These are phyloP conservation scores for Formica selysi DNA, from an alignment of 1,140 invertebrate species.

Conservation along the genomic window DNA sequence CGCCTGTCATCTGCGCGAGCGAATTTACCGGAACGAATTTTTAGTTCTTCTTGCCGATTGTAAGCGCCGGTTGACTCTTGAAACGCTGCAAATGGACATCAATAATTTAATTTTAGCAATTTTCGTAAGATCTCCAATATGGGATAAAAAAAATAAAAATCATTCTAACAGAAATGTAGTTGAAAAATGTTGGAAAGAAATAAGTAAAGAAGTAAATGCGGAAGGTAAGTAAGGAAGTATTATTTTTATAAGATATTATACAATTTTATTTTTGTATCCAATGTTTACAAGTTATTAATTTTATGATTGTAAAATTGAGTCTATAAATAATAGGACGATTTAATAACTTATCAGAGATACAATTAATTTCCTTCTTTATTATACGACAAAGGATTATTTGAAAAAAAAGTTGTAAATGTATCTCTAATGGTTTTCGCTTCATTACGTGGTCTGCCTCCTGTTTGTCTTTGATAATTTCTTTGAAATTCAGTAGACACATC, in stretches of 20 bases:
- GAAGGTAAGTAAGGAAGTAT: background rate
- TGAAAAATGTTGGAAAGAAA: background rate
- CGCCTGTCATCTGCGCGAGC: background rate
- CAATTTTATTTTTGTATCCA: background rate
- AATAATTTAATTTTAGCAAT: conserved; percentile 5
- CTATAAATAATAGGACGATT: background rate
- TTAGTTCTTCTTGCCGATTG: background rate
- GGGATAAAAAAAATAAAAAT: conserved; percentile 10
- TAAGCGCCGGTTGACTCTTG: background rate
- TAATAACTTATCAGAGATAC: background rate
- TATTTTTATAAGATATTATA: background rate
- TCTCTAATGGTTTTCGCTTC: background rate
- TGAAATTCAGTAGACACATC: background rate
- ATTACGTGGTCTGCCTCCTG: conserved; percentile 9
- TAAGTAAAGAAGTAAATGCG: background rate
- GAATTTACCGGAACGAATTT: background rate
- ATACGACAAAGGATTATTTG: background rate
- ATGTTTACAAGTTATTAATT: background rate
- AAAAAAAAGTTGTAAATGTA: conserved; percentile 15
- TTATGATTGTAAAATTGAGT: background rate
- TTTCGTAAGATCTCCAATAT: conserved; percentile 3
- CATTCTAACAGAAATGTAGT: background rate
- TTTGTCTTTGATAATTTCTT: conserved; percentile 3
- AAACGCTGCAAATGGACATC: background rate
- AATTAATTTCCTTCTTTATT: background rate